Evolutionary conservation across 1,140 invertebrate genomes (phyloP), one percentile per base, ranked within the genome.

Genomic region (Philopotamus ludificatus): DNA sequence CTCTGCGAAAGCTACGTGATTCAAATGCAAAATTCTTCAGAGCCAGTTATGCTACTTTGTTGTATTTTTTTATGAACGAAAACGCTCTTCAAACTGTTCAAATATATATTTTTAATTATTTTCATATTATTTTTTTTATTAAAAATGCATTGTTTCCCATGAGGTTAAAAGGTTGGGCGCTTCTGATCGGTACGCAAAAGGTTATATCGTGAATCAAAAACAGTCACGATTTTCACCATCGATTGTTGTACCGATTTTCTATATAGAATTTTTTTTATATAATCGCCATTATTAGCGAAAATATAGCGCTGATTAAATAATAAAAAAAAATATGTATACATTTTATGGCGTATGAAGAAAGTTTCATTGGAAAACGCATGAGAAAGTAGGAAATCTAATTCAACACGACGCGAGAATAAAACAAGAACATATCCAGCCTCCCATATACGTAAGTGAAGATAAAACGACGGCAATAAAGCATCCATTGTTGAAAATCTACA

Each of bases 1-100:
- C 16, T 39, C 51, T 39, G 25, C n/a, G 23, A 34, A 55, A 55
- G 39, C 4, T 26, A 55, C 51, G 51, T 55, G 51, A 55, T 39
- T 1, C 26, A 28, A 55, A 25, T 55, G 28, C n/a, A 34, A 12
- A 34, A 34, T 34, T 4, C 9, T 34, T 34, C 4, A 4, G 18
- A 50, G 18, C 18, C 1, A 50, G 18, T 21, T 4, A 50, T 3
- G 47, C 2, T 3, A 18, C n/a, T n/a, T n/a, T n/a, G 12, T 34
- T 12, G 28, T 12, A 34, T 34, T 12, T 12, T 7, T 34, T 12
- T 7, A 34, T 4, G 28, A 7, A 12, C 28, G 28, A 34, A 34
- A 34, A 34, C 28, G 28, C n/a, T 7, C 28, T 7, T 12, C 28
- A 34, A 12, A 34, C 28, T 34, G 28, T 34, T 34, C 12, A 7